Evolutionary conservation across 2,797 vertebrate species (phyloP).

Genomic region (Coregonus ussuriensis): DNA sequence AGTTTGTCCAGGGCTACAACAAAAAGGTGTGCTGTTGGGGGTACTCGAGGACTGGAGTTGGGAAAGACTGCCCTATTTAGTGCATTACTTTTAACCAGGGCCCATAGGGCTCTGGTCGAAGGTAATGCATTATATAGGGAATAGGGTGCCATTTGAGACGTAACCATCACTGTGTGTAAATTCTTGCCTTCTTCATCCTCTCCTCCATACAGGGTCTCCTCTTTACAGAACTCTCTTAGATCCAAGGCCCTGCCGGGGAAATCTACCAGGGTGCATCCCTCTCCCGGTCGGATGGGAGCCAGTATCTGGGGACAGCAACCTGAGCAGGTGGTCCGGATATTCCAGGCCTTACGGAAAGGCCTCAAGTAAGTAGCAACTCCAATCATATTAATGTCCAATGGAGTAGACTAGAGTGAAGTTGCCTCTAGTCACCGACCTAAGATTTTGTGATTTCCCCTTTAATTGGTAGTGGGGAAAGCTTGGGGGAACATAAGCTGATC

Average conservation of each 20-base stretch:
- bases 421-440: background rate
- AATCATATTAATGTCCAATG: background rate
- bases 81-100: background rate
- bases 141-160: background rate
- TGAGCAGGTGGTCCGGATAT: slow-evolving; percentile 88
- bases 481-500: background rate
- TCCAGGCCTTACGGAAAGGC: slow-evolving; percentile 88
- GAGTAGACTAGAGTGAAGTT: background rate
- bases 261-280: slow-evolving; percentile 77
- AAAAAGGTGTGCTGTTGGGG: too few relatives aligned
- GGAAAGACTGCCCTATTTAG: background rate
- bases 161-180: background rate
- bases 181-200: background rate
- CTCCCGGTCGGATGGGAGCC: slow-evolving; percentile 65
- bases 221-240: slow-evolving; percentile 81
- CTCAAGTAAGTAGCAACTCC: slow-evolving; percentile 81
- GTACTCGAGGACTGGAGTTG: too few relatives aligned
- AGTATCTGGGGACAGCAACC: slow-evolving; percentile 73
- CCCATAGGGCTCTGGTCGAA: background rate
- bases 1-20: too few relatives aligned
- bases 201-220: slow-evolving; percentile 71
- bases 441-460: background rate
- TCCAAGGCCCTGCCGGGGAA: slow-evolving; percentile 73
- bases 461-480: background rate
- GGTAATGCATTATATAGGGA: background rate